phyloP scores from a whole-genome alignment of 2,888 invertebrate genomes.

The Hecatera dysodea region DNA sequence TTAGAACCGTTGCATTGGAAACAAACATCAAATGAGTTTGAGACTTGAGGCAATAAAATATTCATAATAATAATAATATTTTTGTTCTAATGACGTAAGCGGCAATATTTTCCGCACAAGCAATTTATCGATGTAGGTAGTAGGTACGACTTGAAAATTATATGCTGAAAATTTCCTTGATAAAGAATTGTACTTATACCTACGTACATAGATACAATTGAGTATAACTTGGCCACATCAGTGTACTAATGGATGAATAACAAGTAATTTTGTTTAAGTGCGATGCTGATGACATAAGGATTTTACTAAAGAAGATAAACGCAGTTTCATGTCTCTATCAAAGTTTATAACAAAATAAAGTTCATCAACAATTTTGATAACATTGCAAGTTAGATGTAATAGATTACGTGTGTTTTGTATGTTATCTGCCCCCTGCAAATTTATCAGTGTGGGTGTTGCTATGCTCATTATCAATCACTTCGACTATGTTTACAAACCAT shows the following conservation, averaged over 20 bases:
- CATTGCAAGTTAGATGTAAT: constrained; percentile 44
- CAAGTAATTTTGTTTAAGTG: neutral
- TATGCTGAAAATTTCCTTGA: neutral
- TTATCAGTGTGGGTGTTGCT: constrained; percentile 77
- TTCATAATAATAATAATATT: constrained; percentile 10
- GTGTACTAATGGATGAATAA: neutral
- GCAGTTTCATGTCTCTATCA: neutral
- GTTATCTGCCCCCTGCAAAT: constrained; percentile 75
- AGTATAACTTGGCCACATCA: neutral
- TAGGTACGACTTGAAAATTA: constrained; percentile 16
- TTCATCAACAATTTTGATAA: constrained; percentile 18
- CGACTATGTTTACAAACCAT: constrained; percentile 65
- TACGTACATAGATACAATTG: neutral
- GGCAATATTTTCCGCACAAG: constrained; percentile 19
- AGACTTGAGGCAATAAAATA: constrained; percentile 12
- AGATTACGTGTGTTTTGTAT: constrained; percentile 51
- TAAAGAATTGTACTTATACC: too few species aligned
- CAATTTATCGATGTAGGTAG: constrained; percentile 20
- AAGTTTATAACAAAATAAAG: constrained; percentile 12
- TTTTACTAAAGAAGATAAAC: neutral
- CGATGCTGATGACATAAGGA: constrained; percentile 9
- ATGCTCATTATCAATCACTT: constrained; percentile 68
- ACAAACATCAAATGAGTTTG: constrained; percentile 46
- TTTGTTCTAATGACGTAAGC: constrained; percentile 28
- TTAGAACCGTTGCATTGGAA: constrained; percentile 55